Percentiles rank a stretch among this genome's conserved stretches.
Conservation (phyloP, 1,140 invertebrate genomes). For the Sminthurides bifidus region DNA sequence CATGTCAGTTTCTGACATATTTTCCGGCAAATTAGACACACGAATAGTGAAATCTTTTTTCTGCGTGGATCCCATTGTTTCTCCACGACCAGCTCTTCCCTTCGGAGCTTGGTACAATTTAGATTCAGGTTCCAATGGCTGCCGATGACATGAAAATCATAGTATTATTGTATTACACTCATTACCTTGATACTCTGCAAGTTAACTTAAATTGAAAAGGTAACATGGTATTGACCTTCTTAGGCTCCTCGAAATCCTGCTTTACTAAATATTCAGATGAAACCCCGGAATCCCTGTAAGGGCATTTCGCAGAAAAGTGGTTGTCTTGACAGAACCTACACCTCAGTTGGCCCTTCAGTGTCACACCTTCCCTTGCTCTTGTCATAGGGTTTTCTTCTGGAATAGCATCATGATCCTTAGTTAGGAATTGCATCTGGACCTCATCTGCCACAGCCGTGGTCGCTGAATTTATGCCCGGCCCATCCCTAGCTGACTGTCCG, state of each 20-base stretch:
- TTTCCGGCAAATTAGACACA: conserved; percentile 95
- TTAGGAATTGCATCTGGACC: conserved; percentile 82
- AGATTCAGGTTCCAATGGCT: conserved; percentile 29
- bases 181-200: background rate
- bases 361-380: conserved; percentile 55
- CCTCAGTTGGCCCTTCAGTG: conserved; percentile 72
- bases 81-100: conserved; percentile 59
- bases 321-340: conserved; percentile 91
- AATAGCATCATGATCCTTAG: conserved; percentile 66
- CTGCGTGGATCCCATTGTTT: conserved; percentile 51
- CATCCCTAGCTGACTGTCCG: conserved; percentile 76
- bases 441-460: conserved; percentile 94
- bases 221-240: conserved; percentile 31
- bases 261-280: conserved; percentile 40
- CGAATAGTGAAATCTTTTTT: conserved; percentile 81
- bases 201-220: conserved; percentile 13
- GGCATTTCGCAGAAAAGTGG: conserved; percentile 95
- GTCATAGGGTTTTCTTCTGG: conserved; percentile 71
- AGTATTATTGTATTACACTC: conserved; percentile 23
- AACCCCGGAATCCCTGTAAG: conserved; percentile 74
- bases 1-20: conserved; percentile 84
- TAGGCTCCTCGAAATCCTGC: conserved; percentile 31
- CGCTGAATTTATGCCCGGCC: conserved; percentile 87
- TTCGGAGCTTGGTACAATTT: conserved; percentile 64
- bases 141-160: conserved; percentile 5